Conservation (phyloP, 2,888 invertebrate genomes). For the Sclerodermus sp. region DNA sequence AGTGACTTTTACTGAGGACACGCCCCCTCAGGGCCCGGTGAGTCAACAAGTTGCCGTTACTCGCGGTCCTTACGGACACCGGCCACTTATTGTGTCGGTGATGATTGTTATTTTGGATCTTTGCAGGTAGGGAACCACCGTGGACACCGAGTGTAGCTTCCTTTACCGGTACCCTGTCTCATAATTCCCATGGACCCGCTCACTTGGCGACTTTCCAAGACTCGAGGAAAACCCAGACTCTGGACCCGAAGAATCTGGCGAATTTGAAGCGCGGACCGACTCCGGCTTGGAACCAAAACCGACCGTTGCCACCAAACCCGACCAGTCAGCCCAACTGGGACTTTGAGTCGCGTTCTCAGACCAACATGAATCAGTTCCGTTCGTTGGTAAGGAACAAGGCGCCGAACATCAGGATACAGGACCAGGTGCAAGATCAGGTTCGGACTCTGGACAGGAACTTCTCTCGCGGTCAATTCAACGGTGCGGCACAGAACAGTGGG, state of each 20-base stretch:
- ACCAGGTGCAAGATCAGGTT: constrained; percentile 52
- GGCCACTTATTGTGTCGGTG: no score
- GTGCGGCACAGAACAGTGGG: constrained; percentile 38
- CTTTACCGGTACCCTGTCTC: constrained; percentile 53
- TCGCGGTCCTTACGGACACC: no score
- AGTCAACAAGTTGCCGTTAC: no score
- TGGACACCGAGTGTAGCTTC: constrained; percentile 56
- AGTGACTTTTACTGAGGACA: constrained; percentile 93
- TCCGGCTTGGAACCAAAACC: constrained; percentile 53
- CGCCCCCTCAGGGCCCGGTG: constrained; percentile 62
- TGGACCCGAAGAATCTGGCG: constrained; percentile 54
- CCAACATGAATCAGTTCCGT: constrained; percentile 61
- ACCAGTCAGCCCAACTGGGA: constrained; percentile 41
- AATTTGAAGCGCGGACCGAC: constrained; percentile 52
- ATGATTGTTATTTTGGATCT: not conserved
- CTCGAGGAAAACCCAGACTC: constrained; percentile 53
- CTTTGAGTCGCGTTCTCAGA: constrained; percentile 52
- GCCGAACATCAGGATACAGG: constrained; percentile 51
- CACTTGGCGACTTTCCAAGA: constrained; percentile 56
- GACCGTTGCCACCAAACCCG: constrained; percentile 47
- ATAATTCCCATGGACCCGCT: constrained; percentile 53
- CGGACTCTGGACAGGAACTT: constrained; percentile 54
- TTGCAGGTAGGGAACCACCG: constrained; percentile 54
- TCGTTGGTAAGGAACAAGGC: constrained; percentile 58
- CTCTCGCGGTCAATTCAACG: constrained; percentile 48